These are phyloP conservation scores for Protaetia brevitarsis DNA, from an alignment of 1,140 invertebrate genomes.

Conservation along the genomic window DNA sequence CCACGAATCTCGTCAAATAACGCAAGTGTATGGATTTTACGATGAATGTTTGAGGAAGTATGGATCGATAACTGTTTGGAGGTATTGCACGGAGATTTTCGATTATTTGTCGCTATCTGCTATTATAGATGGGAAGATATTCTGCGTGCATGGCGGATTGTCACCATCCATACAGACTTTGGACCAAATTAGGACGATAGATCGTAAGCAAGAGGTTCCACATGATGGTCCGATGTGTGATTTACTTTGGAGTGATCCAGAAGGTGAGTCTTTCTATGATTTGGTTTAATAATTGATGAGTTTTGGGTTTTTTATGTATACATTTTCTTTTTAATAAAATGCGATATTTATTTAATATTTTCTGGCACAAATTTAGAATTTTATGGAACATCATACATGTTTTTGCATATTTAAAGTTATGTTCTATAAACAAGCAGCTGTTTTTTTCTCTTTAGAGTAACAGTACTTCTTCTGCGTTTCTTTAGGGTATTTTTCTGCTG, in stretches of 20 bases:
- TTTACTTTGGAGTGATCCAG: slow-evolving; percentile 98
- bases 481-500: too few species aligned
- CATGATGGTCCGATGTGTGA: slow-evolving; percentile 99
- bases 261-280: slow-evolving; percentile 78
- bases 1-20: slow-evolving; percentile 97
- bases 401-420: too few species aligned
- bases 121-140: slow-evolving; percentile 98
- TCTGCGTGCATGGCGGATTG: slow-evolving; percentile 99
- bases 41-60: slow-evolving; percentile 99
- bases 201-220: slow-evolving; percentile 98
- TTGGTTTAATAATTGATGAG: not conserved
- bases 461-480: too few species aligned
- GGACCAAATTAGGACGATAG: slow-evolving; percentile 98
- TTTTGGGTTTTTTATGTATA: not conserved
- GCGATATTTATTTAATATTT: too few species aligned
- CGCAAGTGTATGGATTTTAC: slow-evolving; percentile 99
- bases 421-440: too few species aligned
- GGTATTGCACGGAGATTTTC: slow-evolving; percentile 99
- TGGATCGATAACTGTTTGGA: slow-evolving; percentile 97
- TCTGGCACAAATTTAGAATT: too few species aligned
- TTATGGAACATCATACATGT: too few species aligned
- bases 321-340: not conserved
- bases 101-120: slow-evolving; percentile 98
- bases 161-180: slow-evolving; percentile 98
- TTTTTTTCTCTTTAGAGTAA: too few species aligned